Evolutionary conservation across 2,113 vertebrate genomes (phyloP).

Genomic region (Trematocara macrostoma): DNA sequence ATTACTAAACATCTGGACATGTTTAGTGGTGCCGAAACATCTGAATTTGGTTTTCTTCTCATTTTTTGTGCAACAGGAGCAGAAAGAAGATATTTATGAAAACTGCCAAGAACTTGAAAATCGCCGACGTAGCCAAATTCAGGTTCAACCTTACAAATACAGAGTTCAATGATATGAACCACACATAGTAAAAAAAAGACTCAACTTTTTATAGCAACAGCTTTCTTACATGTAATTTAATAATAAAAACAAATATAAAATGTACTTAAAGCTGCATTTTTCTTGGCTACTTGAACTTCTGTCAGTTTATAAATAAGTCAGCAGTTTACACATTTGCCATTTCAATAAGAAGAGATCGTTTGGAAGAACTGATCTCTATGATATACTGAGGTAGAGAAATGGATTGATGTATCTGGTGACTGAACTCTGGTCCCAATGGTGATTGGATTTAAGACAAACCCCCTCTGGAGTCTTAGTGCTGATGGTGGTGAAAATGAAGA

Average conservation of each 20-base stretch:
- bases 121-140: accelerated
- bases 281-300: not conserved
- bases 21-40: not conserved
- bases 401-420: not conserved
- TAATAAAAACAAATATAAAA: not conserved
- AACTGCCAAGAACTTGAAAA: conserved; percentile 18
- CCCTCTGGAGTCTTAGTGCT: not conserved
- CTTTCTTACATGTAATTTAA: not conserved
- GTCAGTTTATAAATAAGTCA: not conserved
- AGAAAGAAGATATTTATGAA: conserved; percentile 30
- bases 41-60: not conserved
- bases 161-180: not conserved
- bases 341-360: not conserved
- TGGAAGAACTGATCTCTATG: not conserved
- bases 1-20: not conserved
- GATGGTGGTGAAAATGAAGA: not conserved
- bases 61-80: not conserved
- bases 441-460: not conserved
- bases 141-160: not conserved
- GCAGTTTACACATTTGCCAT: not conserved
- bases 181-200: not conserved
- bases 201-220: not conserved
- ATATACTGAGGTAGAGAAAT: not conserved
- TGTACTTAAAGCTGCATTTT: not conserved
- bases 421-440: not conserved